phyloP scores from a whole-genome alignment of 2,888 invertebrate genomes.

The Cephus pulcher region DNA sequence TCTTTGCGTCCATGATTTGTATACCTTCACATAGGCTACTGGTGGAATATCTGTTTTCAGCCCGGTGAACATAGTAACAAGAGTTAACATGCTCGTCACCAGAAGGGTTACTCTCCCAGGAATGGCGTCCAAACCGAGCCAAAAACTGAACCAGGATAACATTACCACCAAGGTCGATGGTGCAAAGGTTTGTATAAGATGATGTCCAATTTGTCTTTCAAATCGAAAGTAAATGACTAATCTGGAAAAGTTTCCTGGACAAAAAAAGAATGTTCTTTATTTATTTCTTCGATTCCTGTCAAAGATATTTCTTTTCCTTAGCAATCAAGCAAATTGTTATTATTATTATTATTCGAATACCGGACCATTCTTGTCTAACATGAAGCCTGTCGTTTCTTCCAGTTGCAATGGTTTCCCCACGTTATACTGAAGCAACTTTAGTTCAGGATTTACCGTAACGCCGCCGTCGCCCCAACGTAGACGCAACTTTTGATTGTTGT shows the following conservation, averaged over 20 bases:
- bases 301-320: not conserved
- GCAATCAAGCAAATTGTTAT: not conserved
- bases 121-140: conserved; percentile 86
- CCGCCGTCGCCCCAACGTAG: conserved; percentile 81
- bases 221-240: conserved; percentile 83
- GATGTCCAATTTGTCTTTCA: conserved; percentile 86
- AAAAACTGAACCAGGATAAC: conserved; percentile 89
- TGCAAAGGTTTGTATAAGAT: conserved; percentile 86
- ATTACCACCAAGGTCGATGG: conserved; percentile 86
- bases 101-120: conserved; percentile 85
- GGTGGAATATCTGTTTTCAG: conserved; percentile 85
- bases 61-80: conserved; percentile 89
- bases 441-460: conserved; percentile 82
- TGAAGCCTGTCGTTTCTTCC: conserved; percentile 79
- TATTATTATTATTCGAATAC: not conserved
- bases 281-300: not conserved
- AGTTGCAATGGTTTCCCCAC: conserved; percentile 79
- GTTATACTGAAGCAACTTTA: conserved; percentile 84
- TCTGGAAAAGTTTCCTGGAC: conserved; percentile 80
- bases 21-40: conserved; percentile 87
- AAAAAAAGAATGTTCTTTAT: not conserved
- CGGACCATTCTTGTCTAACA: conserved; percentile 81
- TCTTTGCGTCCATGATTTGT: conserved; percentile 17
- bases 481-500: conserved; percentile 80
- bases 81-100: conserved; percentile 85